These are phyloP conservation scores for Whitmania pigra DNA, from an alignment of 1,140 invertebrate species.

Conservation along the genomic window DNA sequence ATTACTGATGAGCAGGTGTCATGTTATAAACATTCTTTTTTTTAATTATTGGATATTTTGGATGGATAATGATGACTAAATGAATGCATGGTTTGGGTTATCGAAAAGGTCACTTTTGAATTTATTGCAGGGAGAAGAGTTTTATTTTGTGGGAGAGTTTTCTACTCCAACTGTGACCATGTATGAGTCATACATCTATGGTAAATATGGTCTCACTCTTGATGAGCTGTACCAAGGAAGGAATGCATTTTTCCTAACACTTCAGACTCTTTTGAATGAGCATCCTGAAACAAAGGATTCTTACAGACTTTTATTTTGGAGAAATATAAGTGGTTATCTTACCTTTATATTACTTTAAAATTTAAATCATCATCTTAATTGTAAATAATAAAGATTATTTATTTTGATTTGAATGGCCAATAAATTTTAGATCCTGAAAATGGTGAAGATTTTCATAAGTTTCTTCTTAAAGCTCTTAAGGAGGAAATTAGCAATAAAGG, in stretches of 20 bases:
- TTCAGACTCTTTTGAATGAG: conserved; percentile 11
- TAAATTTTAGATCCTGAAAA: too few species aligned
- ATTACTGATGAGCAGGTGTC: neutral
- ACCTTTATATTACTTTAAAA: too few species aligned
- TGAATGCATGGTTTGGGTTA: too few species aligned
- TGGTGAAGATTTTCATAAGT: too few species aligned
- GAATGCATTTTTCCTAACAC: conserved; percentile 12
- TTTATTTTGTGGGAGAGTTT: conserved; percentile 16
- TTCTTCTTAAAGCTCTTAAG: too few species aligned
- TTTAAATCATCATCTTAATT: too few species aligned
- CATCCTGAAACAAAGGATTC: neutral
- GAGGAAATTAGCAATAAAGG: too few species aligned
- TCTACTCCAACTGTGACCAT: conserved; percentile 14
- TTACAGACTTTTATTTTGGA: conserved; percentile 12
- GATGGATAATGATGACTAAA: neutral
- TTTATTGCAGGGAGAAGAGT: conserved; percentile 3
- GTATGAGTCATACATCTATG: conserved; percentile 9
- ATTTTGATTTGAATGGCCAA: too few species aligned
- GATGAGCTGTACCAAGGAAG: conserved; percentile 13
- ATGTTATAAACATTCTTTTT: neutral
- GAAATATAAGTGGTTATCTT: neutral
- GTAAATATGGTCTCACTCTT: neutral
- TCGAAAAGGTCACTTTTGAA: too few species aligned
- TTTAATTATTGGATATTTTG: neutral
- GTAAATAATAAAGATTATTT: too few species aligned